Evolutionary conservation across 2,113 vertebrate species (phyloP).

Genomic region (Caretta caretta): DNA sequence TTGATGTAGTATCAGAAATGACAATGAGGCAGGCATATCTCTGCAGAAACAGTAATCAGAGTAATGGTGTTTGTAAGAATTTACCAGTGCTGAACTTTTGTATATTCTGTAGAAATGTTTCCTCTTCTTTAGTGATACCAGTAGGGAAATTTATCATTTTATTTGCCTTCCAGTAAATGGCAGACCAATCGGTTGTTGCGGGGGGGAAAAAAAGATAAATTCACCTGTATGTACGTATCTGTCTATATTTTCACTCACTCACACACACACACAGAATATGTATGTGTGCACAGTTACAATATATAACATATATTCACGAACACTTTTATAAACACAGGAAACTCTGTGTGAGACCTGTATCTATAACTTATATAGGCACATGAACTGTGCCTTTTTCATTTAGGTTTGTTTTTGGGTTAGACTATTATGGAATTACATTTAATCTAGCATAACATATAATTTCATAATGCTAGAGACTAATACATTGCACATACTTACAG

Average conservation of each 20-base stretch:
- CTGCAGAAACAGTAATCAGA: conserved; percentile 86
- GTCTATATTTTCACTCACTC: background rate
- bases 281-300: fast-evolving
- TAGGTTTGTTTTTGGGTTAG: fast-evolving
- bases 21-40: conserved; percentile 89
- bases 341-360: background rate
- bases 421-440: background rate
- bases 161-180: conserved; percentile 75
- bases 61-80: conserved; percentile 86
- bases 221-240: fast-evolving
- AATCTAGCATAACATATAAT: background rate
- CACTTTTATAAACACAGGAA: background rate
- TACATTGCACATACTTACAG: background rate
- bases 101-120: background rate
- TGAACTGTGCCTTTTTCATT: background rate
- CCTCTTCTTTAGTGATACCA: conserved; percentile 63
- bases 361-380: background rate
- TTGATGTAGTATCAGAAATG: conserved; percentile 87
- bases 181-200: conserved; percentile 79
- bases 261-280: background rate
- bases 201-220: background rate
- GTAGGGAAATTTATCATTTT: conserved; percentile 65
- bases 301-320: background rate
- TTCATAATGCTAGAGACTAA: fast-evolving
- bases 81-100: conserved; percentile 81